Evolutionary conservation across 2,113 vertebrate species (phyloP), one percentile per base, ranked within the genome.

Genomic region (Petrocephalus zakoni): DNA sequence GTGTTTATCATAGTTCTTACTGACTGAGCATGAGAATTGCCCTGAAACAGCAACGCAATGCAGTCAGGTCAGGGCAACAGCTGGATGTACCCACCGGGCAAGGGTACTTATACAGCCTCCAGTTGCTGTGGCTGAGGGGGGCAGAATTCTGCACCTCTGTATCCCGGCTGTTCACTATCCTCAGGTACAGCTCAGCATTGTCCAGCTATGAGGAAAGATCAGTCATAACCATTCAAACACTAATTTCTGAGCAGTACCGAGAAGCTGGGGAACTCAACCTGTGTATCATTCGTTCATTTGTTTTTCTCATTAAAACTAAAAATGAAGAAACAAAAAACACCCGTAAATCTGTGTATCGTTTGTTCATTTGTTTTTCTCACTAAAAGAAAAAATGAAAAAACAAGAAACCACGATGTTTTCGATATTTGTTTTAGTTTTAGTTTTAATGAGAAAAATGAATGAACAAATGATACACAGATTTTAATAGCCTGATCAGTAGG

Each of bases 141-240:
- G 90, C 89, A 49, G 90, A 86, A 84, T 90, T 92, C 87, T 94
- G 93, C 29, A 78, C 37, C 21, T 92, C 93, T 13, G 91, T 90
- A 88, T 93, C 90, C 83, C 92, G 90, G 87, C 91, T 84, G 61
- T 92, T 93, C 11, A 94, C 92, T 47, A 94, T 90, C 47, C 93
- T 91, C 42, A 94, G 75, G 83, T 91, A 92, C 37, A 93, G 61
- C 75, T 93, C 93, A 78, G 92, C 88, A 88, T 88, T 90, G 78
- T 92, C 92, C 83, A 94, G 83, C 93, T 94, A 89, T 3, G 90
- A 47, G 56, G 25, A 47, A 58, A 89, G 55, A 72, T 25, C 42
- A 55, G 55, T 58, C 19, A 89, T 17, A 81, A 19, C 25, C 19
- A 53, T 19, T 37, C 5, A 85, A 56, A 42, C 29, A 21, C 34